Evolutionary conservation across 2,888 invertebrate genomes (phyloP), one percentile per base, ranked within the genome.

Genomic region (Notodonta ziczac): DNA sequence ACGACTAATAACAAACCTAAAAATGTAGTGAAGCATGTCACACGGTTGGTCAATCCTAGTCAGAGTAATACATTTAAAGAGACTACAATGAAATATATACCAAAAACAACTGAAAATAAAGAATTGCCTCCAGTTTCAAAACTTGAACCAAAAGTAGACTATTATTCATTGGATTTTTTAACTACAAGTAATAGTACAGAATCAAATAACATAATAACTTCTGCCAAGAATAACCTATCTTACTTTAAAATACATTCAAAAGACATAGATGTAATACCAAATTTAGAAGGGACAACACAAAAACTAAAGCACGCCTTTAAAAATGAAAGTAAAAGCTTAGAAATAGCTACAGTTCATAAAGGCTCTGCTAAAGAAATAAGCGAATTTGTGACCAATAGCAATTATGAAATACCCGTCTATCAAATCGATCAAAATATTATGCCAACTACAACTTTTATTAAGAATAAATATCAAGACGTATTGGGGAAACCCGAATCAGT

Each of bases 391-490:
- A 54, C 54, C 8, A 14, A 39, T 6, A 8, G n/a, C 6, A 8
- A 10, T 8, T 39, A 14, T 39, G 35, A 13, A 14, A 39, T 8
- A 54, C 8, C 12, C 32, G 13, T 9, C 14, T 39, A 54, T 39
- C 35, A 39, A 39, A 39, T 54, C 2, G 14, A 13, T 10, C 54
- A n/a, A 39, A 39, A 13, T 35, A 39, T n/a, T 12, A n/a, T 56
- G 6, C 44, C 40, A 44, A 56, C 56, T 56, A 56, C 42, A 24
- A 44, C 35, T n/a, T n/a, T 54, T 39, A 8, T 39, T 5, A 56
- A 44, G 12, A 12, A 16, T 39, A n/a, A 39, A 16, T 6, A 8
- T 13, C 13, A n/a, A 39, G 13, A 14, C 12, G 54, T 54, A 6
- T 54, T 54, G 14, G 24, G 24, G 0, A 44, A 16, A 13, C 44